Evolutionary conservation across 2,888 invertebrate species (phyloP), one percentile per base, ranked within the genome.

Genomic region (Mystacides longicornis): DNA sequence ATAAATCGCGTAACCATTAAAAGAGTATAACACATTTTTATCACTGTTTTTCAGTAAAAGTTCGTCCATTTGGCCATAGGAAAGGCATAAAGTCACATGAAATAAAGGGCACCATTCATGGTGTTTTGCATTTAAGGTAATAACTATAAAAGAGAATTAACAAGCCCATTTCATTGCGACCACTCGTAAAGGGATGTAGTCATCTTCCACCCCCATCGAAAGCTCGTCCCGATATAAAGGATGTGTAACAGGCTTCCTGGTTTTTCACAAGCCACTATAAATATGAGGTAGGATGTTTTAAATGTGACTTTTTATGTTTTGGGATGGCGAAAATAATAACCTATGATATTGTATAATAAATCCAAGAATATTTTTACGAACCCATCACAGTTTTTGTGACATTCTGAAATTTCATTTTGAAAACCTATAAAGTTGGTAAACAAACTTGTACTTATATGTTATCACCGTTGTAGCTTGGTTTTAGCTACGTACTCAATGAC

Each of bases 331-430:
- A 60, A 60, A 51, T 52, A 55, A 55, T 54, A 58, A 49, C n/a
- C 14, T 37, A n/a, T 37, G 37, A 37, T 37, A 37, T 49, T 23
- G 31, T 47, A 43, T 53, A 57, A n/a, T 51, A 72, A 72, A 73
- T 71, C 71, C 69, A 64, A 70, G n/a, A n/a, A n/a, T 72, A 71
- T 72, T 71, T 77, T 75, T 71, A 74, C 74, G 73, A 67, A 67
- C 65, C 73, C 70, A 75, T 77, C 71, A 75, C 75, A 74, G 67
- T 72, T 37, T 37, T 37, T 14, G 4, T 27, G 37, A 14, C 14
- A 37, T 14, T 7, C 77, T 77, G 73, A 75, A 75, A 75, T 74
- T 75, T 75, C 75, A 76, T 76, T 77, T 76, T 73, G 70, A 74
- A 73, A 74, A 72, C 16, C 3, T 37, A 37, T 37, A n/a, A 37